Evolutionary conservation across 2,888 invertebrate genomes (phyloP).

Genomic region (Pimpla rufipes): DNA sequence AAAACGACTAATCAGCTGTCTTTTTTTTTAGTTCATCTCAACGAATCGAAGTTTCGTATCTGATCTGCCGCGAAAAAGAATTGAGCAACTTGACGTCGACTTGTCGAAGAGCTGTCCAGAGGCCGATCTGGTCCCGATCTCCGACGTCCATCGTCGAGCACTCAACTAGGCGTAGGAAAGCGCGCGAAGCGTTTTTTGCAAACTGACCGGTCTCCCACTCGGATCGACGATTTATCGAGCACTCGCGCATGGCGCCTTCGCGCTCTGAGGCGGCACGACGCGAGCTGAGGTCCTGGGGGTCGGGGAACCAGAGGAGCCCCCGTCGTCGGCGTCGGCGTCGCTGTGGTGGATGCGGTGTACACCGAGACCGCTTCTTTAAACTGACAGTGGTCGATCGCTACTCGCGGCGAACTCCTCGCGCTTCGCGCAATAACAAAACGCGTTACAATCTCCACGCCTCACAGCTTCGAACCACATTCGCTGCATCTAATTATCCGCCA

Average conservation of each 20-base stretch:
- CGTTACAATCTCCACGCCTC: constrained; percentile 49
- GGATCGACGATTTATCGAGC: constrained; percentile 4
- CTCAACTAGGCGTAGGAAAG: constrained; percentile 13
- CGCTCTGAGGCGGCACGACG: not conserved
- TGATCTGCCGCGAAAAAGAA: not conserved
- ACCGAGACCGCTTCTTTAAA: constrained; percentile 55
- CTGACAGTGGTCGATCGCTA: constrained; percentile 64
- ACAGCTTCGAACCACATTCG: constrained; percentile 5
- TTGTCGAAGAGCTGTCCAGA: not conserved
- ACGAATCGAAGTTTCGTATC: not conserved
- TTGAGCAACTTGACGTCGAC: constrained; percentile 5
- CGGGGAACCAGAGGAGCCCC: constrained; percentile 44
- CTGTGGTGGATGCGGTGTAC: constrained; percentile 26
- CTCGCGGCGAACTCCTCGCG: constrained; percentile 53
- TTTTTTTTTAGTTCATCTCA: too few species aligned
- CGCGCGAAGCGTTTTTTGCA: not conserved
- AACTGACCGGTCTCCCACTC: constrained; percentile 30
- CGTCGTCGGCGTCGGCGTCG: constrained; percentile 18
- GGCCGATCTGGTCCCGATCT: constrained; percentile 2
- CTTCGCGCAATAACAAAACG: constrained; percentile 42
- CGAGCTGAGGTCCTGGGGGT: constrained; percentile 23
- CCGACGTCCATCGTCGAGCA: not conserved
- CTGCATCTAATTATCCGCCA: constrained; percentile 42
- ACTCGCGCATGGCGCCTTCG: constrained; percentile 40
- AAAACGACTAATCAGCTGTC: too few species aligned